A percentile compares a stretch with the other conserved stretches of the same genome.
These are phyloP conservation scores for Drosophila mulleri DNA, from an alignment of 2,888 invertebrate species.

Conservation along the genomic window DNA sequence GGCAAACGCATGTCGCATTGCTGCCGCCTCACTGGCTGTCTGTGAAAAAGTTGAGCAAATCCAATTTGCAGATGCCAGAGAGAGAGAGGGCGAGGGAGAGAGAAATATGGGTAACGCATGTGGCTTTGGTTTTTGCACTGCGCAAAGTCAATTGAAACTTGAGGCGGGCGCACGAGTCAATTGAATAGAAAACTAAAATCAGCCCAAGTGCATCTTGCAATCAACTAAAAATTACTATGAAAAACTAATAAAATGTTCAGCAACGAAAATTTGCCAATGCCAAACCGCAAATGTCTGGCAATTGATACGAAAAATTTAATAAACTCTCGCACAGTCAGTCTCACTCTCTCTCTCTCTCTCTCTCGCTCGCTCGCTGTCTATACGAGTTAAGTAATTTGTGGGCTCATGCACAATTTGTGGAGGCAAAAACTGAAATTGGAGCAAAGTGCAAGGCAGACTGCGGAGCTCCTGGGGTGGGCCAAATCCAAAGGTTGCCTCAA, in stretches of 20 bases:
- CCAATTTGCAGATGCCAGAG: conserved; percentile 59
- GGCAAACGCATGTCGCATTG: conserved; percentile 51
- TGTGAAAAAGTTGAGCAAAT: conserved; percentile 60
- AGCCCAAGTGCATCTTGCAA: conserved; percentile 41
- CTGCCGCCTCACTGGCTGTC: conserved; percentile 29
- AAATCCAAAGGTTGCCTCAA: not conserved
- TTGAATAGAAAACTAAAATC: conserved; percentile 57
- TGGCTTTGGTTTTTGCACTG: conserved; percentile 29
- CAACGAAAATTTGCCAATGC: conserved; percentile 18
- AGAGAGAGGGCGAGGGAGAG: not conserved
- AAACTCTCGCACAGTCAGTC: not conserved
- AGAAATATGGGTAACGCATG: not conserved
- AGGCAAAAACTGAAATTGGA: not conserved
- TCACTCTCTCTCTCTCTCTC: not conserved
- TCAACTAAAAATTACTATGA: conserved; percentile 27
- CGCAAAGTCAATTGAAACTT: conserved; percentile 36
- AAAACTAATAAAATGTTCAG: conserved; percentile 51
- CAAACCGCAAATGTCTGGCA: conserved; percentile 32
- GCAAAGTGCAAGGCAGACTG: not conserved
- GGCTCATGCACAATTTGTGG: conserved; percentile 19
- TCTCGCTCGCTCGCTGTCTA: not conserved
- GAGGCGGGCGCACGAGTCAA: conserved; percentile 52
- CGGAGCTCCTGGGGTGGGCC: not conserved
- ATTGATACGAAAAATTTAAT: conserved; percentile 48
- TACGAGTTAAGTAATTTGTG: conserved; percentile 50